Percentiles rank a stretch among this genome's conserved stretches.
Evolutionary conservation across 2,797 vertebrate species (phyloP).

Genomic region (Chloroceryle inda): DNA sequence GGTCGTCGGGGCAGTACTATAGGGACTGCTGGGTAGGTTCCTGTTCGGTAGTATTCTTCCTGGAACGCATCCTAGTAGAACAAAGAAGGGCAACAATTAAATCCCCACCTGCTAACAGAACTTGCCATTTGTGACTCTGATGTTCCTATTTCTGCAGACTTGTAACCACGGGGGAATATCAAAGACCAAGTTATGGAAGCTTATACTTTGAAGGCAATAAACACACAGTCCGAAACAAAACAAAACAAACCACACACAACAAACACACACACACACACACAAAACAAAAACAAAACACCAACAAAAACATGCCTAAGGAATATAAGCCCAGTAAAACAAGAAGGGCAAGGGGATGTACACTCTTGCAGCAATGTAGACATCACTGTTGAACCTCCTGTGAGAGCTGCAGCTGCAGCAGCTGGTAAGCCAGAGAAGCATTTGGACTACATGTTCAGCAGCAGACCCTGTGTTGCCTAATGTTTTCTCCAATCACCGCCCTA

Average conservation of each 20-base stretch:
- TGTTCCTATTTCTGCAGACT: not conserved
- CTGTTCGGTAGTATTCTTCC: conserved; percentile 88
- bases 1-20: conserved; percentile 79
- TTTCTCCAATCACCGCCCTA: not conserved
- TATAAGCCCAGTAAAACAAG: not conserved
- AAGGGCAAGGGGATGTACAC: not conserved
- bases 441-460: not conserved
- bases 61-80: conserved; percentile 90
- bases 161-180: not conserved
- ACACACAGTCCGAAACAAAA: not conserved
- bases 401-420: not conserved
- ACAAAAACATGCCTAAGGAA: not conserved
- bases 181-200: conserved; percentile 5
- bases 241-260: no score
- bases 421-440: not conserved
- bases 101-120: not conserved
- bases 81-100: conserved; percentile 20
- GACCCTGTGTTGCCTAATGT: not conserved
- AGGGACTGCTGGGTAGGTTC: conserved; percentile 84
- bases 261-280: no score
- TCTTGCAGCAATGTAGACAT: not conserved
- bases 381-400: not conserved
- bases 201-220: not conserved
- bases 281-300: no score
- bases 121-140: not conserved